Evolutionary conservation across 2,888 invertebrate genomes (phyloP).

Genomic region (Aplocera efformata): DNA sequence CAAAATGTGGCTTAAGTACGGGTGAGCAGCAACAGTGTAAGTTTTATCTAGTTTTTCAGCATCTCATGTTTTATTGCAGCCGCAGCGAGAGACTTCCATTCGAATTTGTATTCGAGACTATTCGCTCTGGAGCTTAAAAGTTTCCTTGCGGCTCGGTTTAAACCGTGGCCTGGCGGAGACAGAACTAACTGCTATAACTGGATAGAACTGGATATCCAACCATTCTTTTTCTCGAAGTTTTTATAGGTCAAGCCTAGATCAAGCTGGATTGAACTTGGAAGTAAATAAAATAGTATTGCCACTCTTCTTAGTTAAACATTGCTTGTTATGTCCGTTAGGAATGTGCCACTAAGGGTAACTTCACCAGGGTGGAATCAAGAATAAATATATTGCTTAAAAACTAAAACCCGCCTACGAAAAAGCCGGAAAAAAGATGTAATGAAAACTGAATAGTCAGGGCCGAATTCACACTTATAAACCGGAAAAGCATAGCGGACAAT

Average conservation of each 20-base stretch:
- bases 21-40: slow-evolving; percentile 42
- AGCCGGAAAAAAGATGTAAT: too few species aligned
- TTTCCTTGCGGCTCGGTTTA: slow-evolving; percentile 62
- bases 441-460: too few species aligned
- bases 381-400: too few species aligned
- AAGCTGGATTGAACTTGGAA: slow-evolving; percentile 54
- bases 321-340: slow-evolving; percentile 13
- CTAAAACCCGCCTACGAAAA: too few species aligned
- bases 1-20: slow-evolving; percentile 33
- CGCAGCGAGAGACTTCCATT: slow-evolving; percentile 47
- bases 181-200: slow-evolving; percentile 51
- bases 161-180: slow-evolving; percentile 54
- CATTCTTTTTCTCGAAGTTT: slow-evolving; percentile 66
- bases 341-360: background rate
- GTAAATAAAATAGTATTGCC: slow-evolving; percentile 40
- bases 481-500: too few species aligned
- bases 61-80: slow-evolving; percentile 45
- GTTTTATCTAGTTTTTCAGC: slow-evolving; percentile 42
- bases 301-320: slow-evolving; percentile 34
- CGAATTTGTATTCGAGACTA: slow-evolving; percentile 64
- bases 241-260: slow-evolving; percentile 74
- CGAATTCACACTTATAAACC: too few species aligned
- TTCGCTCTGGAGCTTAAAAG: slow-evolving; percentile 58
- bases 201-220: slow-evolving; percentile 61
- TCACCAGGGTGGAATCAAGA: too few species aligned